These are phyloP conservation scores for Phylloscopus whistleri DNA, from an alignment of 2,113 vertebrate genomes.

Conservation along the genomic window DNA sequence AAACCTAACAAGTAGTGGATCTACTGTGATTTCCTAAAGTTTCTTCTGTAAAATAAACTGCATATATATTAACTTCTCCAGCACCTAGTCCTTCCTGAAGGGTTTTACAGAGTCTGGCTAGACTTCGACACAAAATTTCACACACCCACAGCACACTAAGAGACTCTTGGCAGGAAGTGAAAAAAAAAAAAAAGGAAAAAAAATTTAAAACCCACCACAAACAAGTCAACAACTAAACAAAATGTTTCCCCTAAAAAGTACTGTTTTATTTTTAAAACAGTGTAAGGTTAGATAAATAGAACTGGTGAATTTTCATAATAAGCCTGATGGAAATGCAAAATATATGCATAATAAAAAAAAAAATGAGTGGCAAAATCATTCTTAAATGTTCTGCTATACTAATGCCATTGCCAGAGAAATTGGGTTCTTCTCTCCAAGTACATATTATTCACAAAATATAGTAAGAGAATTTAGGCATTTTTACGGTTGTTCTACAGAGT, in stretches of 20 bases:
- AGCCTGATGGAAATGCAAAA: background rate
- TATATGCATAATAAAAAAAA: background rate
- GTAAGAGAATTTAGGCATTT: background rate
- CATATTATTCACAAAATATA: background rate
- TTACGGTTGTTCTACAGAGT: background rate
- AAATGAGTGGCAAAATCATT: background rate
- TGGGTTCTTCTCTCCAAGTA: background rate
- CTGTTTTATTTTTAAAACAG: background rate
- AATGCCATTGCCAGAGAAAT: background rate
- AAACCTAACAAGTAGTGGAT: background rate
- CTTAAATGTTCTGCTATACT: background rate
- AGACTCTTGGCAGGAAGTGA: background rate
- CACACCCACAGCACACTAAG: background rate
- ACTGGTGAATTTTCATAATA: background rate
- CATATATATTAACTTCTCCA: background rate
- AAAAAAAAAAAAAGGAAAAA: accelerated
- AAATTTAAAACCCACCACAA: background rate
- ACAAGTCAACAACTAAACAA: background rate
- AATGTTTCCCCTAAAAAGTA: background rate
- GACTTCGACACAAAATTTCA: background rate
- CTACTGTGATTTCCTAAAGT: background rate
- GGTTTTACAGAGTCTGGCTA: background rate
- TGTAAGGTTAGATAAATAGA: background rate
- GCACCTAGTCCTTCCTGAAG: background rate
- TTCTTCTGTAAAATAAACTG: background rate